Evolutionary conservation across 2,797 vertebrate species (phyloP).

Genomic region (Danio jaintianensis): DNA sequence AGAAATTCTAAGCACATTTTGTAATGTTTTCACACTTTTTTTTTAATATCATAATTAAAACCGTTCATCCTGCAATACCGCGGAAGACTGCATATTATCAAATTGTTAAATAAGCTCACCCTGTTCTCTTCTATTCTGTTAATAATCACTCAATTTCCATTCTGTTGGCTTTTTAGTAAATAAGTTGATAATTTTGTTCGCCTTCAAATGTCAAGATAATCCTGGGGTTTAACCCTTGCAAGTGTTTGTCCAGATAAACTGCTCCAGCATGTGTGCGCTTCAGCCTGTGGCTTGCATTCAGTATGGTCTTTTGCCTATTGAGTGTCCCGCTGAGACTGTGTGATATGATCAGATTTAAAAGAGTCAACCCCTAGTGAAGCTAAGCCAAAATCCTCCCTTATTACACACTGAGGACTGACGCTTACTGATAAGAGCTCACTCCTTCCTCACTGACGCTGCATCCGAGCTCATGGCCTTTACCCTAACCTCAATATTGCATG

Average conservation of each 20-base stretch:
- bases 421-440: constrained; percentile 44
- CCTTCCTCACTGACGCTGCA: constrained; percentile 30
- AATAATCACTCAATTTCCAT: background rate
- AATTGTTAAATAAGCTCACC: no score
- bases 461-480: constrained; percentile 14
- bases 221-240: constrained; percentile 4
- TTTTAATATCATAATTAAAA: no score
- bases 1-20: no score
- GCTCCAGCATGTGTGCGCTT: constrained; percentile 7
- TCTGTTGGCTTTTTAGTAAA: background rate
- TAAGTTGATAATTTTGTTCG: background rate
- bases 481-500: constrained; percentile 12
- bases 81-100: no score
- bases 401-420: constrained; percentile 33
- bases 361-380: background rate
- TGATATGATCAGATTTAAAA: constrained; percentile 35
- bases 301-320: constrained; percentile 8
- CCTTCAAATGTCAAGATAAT: background rate
- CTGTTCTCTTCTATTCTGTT: background rate
- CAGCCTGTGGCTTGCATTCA: background rate
- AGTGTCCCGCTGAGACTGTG: background rate
- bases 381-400: constrained; percentile 29
- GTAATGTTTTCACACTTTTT: no score
- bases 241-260: constrained; percentile 1
- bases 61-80: no score